These are phyloP conservation scores for Siniperca obscura DNA, from an alignment of 2,797 vertebrate species.

Conservation along the genomic window DNA sequence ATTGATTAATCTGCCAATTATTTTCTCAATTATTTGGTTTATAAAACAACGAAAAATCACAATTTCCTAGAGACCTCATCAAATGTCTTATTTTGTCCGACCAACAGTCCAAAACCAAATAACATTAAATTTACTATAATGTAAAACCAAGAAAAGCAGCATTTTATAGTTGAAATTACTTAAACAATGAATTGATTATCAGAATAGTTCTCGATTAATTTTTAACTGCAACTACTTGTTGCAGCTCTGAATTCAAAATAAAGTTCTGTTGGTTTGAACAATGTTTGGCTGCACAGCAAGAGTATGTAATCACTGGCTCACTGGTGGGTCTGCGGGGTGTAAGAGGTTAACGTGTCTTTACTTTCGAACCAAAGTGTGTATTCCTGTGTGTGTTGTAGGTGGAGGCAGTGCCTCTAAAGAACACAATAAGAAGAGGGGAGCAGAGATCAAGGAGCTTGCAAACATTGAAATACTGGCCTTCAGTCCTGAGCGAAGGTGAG, in stretches of 20 bases:
- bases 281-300: background rate
- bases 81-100: background rate
- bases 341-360: background rate
- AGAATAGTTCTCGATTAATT: background rate
- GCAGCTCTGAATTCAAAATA: background rate
- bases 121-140: background rate
- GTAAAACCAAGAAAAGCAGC: background rate
- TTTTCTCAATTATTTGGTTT: background rate
- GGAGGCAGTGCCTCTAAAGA: conserved; percentile 76
- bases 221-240: background rate
- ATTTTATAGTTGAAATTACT: background rate
- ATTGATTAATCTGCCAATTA: background rate
- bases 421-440: conserved; percentile 72
- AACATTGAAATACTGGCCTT: conserved; percentile 81
- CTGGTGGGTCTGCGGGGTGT: rapidly evolving
- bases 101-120: background rate
- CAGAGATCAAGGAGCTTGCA: conserved; percentile 64
- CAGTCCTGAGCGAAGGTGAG: conserved; percentile 91
- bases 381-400: conserved; percentile 68
- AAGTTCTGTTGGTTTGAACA: background rate
- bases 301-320: background rate
- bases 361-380: background rate
- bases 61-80: background rate
- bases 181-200: background rate
- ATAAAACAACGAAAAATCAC: background rate